Evolutionary conservation across 2,113 vertebrate genomes (phyloP).

Genomic region (Lampris incognitus): DNA sequence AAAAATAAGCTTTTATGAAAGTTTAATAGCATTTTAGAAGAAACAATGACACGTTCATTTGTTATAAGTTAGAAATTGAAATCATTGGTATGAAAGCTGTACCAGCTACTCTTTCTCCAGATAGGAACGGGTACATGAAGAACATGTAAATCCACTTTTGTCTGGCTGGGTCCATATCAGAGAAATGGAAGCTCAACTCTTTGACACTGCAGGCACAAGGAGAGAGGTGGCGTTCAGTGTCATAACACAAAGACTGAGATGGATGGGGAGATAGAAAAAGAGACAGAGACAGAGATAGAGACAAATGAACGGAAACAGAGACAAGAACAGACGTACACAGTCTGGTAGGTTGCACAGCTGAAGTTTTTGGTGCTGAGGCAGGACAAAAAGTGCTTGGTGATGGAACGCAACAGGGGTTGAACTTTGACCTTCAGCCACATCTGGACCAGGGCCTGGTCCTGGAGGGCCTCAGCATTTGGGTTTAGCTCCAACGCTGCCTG

Average conservation of each 20-base stretch:
- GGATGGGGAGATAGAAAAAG: not conserved
- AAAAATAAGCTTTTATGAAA: no score
- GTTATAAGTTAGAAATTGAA: not conserved
- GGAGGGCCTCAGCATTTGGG: constrained; percentile 41
- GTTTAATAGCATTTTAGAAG: not conserved
- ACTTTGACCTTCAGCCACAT: constrained; percentile 80
- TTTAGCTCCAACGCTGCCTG: constrained; percentile 49
- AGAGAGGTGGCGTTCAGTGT: not conserved
- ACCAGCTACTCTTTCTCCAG: constrained; percentile 71
- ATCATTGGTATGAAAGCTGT: not conserved
- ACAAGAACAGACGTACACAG: constrained; percentile 61
- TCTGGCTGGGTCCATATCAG: constrained; percentile 68
- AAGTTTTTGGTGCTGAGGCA: constrained; percentile 82
- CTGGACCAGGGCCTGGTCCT: constrained; percentile 72
- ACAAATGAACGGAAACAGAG: not conserved
- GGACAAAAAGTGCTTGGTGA: constrained; percentile 75
- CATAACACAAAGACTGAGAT: not conserved
- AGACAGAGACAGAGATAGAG: not conserved
- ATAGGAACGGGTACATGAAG: constrained; percentile 84
- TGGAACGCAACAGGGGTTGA: constrained; percentile 73
- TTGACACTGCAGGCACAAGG: constrained; percentile 56
- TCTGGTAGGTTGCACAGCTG: constrained; percentile 82
- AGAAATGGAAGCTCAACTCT: constrained; percentile 73
- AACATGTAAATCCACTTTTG: constrained; percentile 79
- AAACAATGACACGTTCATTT: not conserved